Base-by-base conservation (phyloP, 64 coral and sea anemone genomes). In the Montipora sp. region DNA sequence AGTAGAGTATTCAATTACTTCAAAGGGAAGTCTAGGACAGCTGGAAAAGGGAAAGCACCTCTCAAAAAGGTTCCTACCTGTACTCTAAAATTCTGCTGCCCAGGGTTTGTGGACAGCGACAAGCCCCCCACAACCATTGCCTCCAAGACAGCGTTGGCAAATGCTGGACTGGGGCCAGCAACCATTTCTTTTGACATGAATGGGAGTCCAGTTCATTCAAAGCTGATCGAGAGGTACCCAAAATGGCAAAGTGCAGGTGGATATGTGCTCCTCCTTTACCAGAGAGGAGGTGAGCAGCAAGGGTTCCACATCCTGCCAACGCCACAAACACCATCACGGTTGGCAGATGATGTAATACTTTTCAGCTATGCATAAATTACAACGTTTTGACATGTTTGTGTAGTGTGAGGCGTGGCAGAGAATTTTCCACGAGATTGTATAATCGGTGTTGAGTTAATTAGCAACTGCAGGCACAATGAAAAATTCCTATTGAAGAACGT, bases 41-140 rank as follows among this genome's bases (percentile, higher is more conserved):
- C 50, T 75, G 68, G 81, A 83, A 92, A 92, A 92, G 73, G 55
- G 74, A 92, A 87, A 71, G 79, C 78, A 14, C 68, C 81, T 87
- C 47, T 75, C 77, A 88, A 88, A 80, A 93, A 88, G 87, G 45
- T 93, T 61, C 92, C 83, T 47, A 93, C 92, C 45, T 93, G 92
- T 66, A 88, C 75, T n/a, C 79, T 93, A 5, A 87, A 87, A 72
- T 93, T 87, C 83, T 93, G 71, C 55, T 87, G 91, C 73, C 74
- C 80, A 19, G 91, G 73, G 1, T 78, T 16, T 93, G 75, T 93
- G 43, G 75, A 87, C 14, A 59, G 21, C 67, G 83, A 93, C 2
- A 87, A 93, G 74, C 91, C 91, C 48, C 91, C 91, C 51, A 79
- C 82, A 12, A 87, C 91, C 16, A 59, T 93, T 87, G 47, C 83